These are phyloP conservation scores for Mastomys coucha DNA, from an alignment of 2,113 vertebrate species.

Conservation along the genomic window DNA sequence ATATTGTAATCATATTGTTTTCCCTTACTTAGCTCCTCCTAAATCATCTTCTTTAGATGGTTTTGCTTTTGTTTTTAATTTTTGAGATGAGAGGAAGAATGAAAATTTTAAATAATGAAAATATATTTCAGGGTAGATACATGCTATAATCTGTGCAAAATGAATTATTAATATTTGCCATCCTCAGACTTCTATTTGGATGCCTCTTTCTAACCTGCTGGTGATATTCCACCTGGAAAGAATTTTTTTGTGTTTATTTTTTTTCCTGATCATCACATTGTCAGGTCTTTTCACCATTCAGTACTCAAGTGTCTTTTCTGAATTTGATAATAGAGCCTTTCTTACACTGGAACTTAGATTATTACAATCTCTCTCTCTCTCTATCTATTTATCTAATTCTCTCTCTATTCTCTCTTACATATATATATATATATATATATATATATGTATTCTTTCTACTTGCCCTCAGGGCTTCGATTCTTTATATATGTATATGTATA, in stretches of 20 bases:
- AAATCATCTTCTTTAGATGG: neutral
- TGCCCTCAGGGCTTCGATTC: too few species aligned
- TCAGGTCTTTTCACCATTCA: neutral
- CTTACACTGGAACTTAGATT: neutral
- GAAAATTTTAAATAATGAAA: neutral
- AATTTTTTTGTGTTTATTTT: neutral
- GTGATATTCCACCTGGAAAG: neutral
- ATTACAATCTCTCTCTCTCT: neutral
- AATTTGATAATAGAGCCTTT: neutral
- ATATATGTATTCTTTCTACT: too few species aligned
- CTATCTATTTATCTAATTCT: too few species aligned
- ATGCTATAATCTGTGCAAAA: neutral
- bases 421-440: too few species aligned
- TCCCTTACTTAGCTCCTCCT: neutral
- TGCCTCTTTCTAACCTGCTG: neutral
- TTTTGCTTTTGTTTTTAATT: neutral
- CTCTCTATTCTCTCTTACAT: too few species aligned
- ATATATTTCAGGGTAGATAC: neutral
- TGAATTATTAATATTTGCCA: neutral
- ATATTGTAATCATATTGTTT: neutral
- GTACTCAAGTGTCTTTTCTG: neutral
- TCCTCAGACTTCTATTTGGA: neutral
- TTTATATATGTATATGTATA: too few species aligned
- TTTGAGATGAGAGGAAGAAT: neutral
- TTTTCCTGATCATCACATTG: neutral